Evolutionary conservation across 2,113 vertebrate genomes (phyloP), one percentile per base, ranked within the genome.

Genomic region (Naja naja): DNA sequence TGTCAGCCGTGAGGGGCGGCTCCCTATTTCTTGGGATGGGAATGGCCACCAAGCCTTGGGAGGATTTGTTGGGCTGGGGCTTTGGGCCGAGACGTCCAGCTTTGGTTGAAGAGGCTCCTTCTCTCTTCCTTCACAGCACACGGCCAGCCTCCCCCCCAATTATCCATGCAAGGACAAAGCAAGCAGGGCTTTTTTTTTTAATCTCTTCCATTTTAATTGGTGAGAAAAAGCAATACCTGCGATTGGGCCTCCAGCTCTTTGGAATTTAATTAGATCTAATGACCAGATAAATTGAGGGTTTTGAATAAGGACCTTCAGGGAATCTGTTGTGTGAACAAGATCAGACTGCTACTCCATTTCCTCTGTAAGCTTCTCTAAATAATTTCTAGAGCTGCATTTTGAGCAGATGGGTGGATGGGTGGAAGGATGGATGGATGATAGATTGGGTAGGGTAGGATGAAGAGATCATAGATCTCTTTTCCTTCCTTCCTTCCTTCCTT

Each of bases 201-300:
- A 96, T 96, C 96, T 96, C 94, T 89, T 96, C 93, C 81, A 25
- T 94, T 96, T 96, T 97, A 97, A 97, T 97, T 97, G 95, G 94
- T 92, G 94, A 96, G 95, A 95, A 92, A 95, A 96, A 96, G 96
- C 94, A 94, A 95, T 94, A 90, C 95, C 74, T 91, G 90, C 96
- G 96, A 93, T 96, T 93, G 92, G 94, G 27, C 58, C 96, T 95
- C 91, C 94, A 95, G 93, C 95, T 96, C 94, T 94, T 93, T 95
- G 95, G 95, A 95, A 95, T 97, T 96, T 97, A 97, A 97, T 97
- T 97, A 96, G 97, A 97, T 96, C 93, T 97, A 97, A 96, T 97
- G 96, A 96, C 96, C 96, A 96, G 97, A 96, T 97, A 96, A 97
- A 96, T 96, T 93, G 95, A 96, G 96, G 96, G 94, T 95, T 96